Evolutionary conservation across 2,797 vertebrate genomes (phyloP), one percentile per base, ranked within the genome.

Genomic region (Gastrophryne carolinensis): DNA sequence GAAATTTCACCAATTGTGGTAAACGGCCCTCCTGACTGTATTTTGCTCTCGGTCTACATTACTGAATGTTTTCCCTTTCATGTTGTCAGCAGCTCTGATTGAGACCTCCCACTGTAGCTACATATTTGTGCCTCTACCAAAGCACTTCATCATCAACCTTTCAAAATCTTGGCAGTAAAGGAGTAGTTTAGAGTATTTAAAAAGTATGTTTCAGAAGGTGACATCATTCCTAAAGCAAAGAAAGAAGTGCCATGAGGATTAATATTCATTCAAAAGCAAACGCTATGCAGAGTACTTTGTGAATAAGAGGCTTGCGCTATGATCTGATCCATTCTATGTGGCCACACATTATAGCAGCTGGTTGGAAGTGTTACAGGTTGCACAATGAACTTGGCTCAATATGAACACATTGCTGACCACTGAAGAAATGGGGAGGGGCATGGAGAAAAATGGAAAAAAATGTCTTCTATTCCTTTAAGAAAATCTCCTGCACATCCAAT

Each of bases 81-180:
- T 52, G 53, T 54, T 67, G 63, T 67, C 63, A 67, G 37, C 61
- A 26, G 60, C 63, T 67, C 63, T 75, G 72, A 75, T 67, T 75
- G 72, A 75, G 72, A 67, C 63, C 63, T 75, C 63, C 63, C 72
- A 75, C 50, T 67, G 72, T 58, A 75, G 54, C 72, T 60, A 67
- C 72, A 75, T 75, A 75, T 75, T 67, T 60, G 54, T 58, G 44
- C 52, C 63, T 67, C 50, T 67, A 75, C 63, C 58, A 58, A 75
- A 50, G 63, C 54, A 75, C 13, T 75, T 63, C 58, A 67, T 75
- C 72, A 75, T 27, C 15, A 32, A 49, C 23, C 63, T 60, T 21
- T 64, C 26, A 44, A 52, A 49, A 32, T 58, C 72, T 58, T 67
- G 72, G 72, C 72, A 52, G 35, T 47, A 47, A 73, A 41, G n/a